Conservation (phyloP, 1,140 invertebrate genomes). For the Drosophila seguyi region DNA sequence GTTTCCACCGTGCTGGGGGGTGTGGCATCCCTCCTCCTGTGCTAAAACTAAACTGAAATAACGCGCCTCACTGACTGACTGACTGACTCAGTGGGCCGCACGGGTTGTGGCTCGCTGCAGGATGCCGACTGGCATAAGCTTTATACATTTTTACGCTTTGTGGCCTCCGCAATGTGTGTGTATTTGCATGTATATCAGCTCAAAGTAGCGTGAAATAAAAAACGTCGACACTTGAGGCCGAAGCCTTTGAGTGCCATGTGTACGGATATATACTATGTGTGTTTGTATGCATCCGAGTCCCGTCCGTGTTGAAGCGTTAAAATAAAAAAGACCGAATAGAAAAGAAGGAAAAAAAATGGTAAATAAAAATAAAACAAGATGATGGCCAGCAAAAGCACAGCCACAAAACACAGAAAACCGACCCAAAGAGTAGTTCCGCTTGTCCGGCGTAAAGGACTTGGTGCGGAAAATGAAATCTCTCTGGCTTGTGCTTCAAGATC, state of each 20-base stretch:
- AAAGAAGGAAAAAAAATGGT: slow-evolving; percentile 12
- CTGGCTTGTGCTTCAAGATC: slow-evolving; percentile 17
- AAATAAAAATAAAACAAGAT: slow-evolving; percentile 41
- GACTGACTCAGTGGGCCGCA: slow-evolving; percentile 41
- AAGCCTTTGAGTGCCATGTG: slow-evolving; percentile 51
- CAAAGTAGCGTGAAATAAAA: slow-evolving; percentile 70
- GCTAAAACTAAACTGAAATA: slow-evolving; percentile 63
- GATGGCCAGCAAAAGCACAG: slow-evolving; percentile 30
- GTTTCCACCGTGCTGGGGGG: not conserved
- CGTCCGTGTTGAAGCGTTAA: slow-evolving; percentile 54
- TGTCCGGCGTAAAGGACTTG: slow-evolving; percentile 18
- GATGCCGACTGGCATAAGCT: slow-evolving; percentile 53
- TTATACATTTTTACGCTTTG: slow-evolving; percentile 78
- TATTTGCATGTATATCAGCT: slow-evolving; percentile 72
- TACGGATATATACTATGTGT: slow-evolving; percentile 15
- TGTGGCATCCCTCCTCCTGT: not conserved
- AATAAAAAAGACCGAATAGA: slow-evolving; percentile 29
- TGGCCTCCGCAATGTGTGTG: slow-evolving; percentile 48
- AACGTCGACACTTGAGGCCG: slow-evolving; percentile 56
- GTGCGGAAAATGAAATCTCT: slow-evolving; percentile 37
- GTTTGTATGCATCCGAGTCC: slow-evolving; percentile 12
- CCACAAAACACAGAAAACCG: slow-evolving; percentile 11
- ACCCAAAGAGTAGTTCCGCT: slow-evolving; percentile 7
- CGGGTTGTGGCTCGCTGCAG: slow-evolving; percentile 7
- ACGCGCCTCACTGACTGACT: slow-evolving; percentile 55